Conservation (phyloP, 2,888 invertebrate genomes). For the Endomychus coccineus region DNA sequence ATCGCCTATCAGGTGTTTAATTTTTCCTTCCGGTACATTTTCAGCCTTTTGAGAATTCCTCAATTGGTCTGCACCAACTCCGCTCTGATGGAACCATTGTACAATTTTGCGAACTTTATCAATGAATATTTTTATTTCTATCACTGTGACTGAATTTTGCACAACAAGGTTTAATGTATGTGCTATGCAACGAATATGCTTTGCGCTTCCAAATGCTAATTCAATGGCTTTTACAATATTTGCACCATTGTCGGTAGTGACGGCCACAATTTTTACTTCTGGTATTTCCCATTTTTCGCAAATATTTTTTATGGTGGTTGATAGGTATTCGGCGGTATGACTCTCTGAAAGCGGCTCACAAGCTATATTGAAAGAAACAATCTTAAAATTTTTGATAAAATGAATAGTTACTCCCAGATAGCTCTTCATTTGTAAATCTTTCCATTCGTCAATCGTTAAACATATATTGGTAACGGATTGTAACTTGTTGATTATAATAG, state of each 20-base stretch:
- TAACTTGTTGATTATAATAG: conserved; percentile 20
- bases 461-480: conserved; percentile 22
- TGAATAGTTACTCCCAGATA: conserved; percentile 26
- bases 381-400: conserved; percentile 23
- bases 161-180: conserved; percentile 27
- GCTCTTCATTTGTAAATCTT: conserved; percentile 25
- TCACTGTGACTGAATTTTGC: conserved; percentile 21
- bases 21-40: conserved; percentile 26
- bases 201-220: conserved; percentile 24
- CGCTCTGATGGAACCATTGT: conserved; percentile 27
- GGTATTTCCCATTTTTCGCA: conserved; percentile 24
- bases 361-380: conserved; percentile 24
- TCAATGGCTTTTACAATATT: conserved; percentile 26
- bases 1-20: conserved; percentile 26
- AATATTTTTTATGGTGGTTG: conserved; percentile 14
- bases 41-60: conserved; percentile 22
- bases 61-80: conserved; percentile 26
- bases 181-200: conserved; percentile 27
- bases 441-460: conserved; percentile 28
- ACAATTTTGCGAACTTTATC: conserved; percentile 28
- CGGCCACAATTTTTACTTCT: conserved; percentile 22
- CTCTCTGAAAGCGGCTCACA: conserved; percentile 24
- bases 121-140: conserved; percentile 23
- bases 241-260: conserved; percentile 23
- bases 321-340: conserved; percentile 24